A percentile compares a stretch with the other conserved stretches of the same genome.
phyloP scores from a whole-genome alignment of 2,888 invertebrate genomes.

The Drosophila percnosoma region DNA sequence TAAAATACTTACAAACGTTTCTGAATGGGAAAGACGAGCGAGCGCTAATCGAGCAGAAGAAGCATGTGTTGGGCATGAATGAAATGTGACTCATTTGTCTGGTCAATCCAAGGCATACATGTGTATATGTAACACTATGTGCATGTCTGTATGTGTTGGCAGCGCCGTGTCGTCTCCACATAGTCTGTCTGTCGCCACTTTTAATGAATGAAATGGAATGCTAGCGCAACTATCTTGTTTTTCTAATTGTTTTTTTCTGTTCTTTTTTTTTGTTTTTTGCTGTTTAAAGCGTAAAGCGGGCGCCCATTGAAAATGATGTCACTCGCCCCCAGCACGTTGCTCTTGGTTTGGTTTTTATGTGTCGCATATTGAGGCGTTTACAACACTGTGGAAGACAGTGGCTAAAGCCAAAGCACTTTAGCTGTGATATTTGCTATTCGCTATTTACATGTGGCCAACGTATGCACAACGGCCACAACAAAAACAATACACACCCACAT shows the following conservation, averaged over 20 bases:
- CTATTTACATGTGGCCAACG: constrained; percentile 23
- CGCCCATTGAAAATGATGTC: constrained; percentile 74
- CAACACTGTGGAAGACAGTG: constrained; percentile 27
- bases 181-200: constrained; percentile 74
- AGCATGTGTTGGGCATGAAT: constrained; percentile 46
- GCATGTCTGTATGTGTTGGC: constrained; percentile 17
- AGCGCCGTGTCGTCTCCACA: constrained; percentile 61
- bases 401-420: constrained; percentile 37
- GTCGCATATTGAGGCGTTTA: constrained; percentile 49
- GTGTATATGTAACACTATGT: background rate
- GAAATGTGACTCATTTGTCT: constrained; percentile 61
- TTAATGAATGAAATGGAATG: constrained; percentile 80
- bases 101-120: constrained; percentile 32
- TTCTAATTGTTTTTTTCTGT: constrained; percentile 64
- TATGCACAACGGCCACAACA: constrained; percentile 41
- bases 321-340: constrained; percentile 43
- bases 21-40: constrained; percentile 51
- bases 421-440: constrained; percentile 9
- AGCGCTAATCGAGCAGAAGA: constrained; percentile 19
- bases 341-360: constrained; percentile 33
- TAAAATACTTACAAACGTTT: constrained; percentile 30
- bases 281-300: constrained; percentile 58
- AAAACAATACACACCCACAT: constrained; percentile 18
- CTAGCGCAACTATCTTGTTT: constrained; percentile 59
- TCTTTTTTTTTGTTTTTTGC: constrained; percentile 60